phyloP scores from a whole-genome alignment of 2,113 vertebrate genomes.

The Procavia capensis region DNA sequence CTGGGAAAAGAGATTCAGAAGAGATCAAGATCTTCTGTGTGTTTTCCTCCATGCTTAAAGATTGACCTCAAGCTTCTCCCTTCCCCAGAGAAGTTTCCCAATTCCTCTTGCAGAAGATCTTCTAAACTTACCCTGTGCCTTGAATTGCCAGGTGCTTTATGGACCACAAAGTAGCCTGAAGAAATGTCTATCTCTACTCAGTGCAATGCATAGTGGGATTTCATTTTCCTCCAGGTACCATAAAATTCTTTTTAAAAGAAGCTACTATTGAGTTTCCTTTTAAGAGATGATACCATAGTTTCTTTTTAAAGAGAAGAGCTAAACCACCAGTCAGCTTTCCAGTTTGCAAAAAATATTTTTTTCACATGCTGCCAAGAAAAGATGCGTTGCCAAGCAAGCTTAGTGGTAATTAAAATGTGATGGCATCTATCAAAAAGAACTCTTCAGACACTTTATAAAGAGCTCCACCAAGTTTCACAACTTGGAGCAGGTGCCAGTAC shows the following conservation, averaged over 20 bases:
- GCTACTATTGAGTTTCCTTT: too few species aligned
- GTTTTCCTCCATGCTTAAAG: neutral
- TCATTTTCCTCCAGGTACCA: neutral
- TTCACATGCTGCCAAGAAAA: neutral
- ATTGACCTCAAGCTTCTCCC: neutral
- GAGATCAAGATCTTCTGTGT: neutral
- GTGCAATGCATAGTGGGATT: neutral
- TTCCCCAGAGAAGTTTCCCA: neutral
- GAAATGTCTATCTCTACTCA: neutral
- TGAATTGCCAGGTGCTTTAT: neutral
- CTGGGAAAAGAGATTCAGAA: neutral
- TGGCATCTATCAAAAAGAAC: neutral
- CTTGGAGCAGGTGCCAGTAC: neutral
- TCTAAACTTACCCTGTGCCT: accelerated
- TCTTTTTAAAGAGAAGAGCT: neutral
- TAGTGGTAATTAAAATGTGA: constrained; percentile 33
- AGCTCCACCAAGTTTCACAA: neutral
- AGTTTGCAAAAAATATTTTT: neutral
- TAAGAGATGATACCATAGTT: too few species aligned
- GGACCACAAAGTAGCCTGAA: neutral
- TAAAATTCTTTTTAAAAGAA: neutral
- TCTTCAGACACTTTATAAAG: neutral
- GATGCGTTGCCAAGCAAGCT: neutral
- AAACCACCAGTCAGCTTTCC: neutral
- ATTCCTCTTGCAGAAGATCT: neutral